Evolutionary conservation across 1,140 invertebrate genomes (phyloP).

Genomic region (Matsumurasca onukii): DNA sequence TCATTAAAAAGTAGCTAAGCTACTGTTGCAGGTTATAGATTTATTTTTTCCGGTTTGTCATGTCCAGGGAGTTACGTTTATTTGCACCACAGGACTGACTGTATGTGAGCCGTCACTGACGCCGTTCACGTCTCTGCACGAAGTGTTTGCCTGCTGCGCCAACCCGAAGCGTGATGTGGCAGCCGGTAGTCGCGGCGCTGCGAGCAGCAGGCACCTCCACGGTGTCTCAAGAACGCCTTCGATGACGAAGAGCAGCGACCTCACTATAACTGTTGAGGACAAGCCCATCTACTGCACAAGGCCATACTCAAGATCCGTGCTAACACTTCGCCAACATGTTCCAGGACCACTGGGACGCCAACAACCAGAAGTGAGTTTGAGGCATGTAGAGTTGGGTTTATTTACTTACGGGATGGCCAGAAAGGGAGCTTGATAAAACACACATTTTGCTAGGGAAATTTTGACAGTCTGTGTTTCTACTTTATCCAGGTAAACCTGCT

Average conservation of each 20-base stretch:
- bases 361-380: conserved; percentile 3
- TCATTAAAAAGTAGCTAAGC: too few relatives aligned
- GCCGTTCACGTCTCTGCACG: conserved; percentile 58
- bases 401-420: too few relatives aligned
- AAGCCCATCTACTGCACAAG: conserved; percentile 65
- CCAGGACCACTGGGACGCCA: conserved; percentile 57
- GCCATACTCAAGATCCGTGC: conserved; percentile 59
- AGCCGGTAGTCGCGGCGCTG: conserved; percentile 56
- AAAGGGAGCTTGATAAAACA: too few relatives aligned
- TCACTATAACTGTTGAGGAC: conserved; percentile 62
- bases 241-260: conserved; percentile 63
- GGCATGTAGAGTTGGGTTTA: too few relatives aligned
- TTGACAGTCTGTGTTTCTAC: too few relatives aligned
- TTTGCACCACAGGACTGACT: conserved; percentile 59
- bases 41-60: too few relatives aligned
- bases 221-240: conserved; percentile 56
- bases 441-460: too few relatives aligned
- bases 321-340: conserved; percentile 70
- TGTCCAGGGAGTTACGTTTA: too few relatives aligned
- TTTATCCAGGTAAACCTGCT: too few relatives aligned
- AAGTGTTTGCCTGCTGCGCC: conserved; percentile 64
- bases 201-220: conserved; percentile 51
- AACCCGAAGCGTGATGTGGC: conserved; percentile 61
- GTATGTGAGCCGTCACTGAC: conserved; percentile 57
- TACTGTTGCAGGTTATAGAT: too few relatives aligned